phyloP scores from a whole-genome alignment of 2,888 invertebrate species.

The Eristalis intricaria region DNA sequence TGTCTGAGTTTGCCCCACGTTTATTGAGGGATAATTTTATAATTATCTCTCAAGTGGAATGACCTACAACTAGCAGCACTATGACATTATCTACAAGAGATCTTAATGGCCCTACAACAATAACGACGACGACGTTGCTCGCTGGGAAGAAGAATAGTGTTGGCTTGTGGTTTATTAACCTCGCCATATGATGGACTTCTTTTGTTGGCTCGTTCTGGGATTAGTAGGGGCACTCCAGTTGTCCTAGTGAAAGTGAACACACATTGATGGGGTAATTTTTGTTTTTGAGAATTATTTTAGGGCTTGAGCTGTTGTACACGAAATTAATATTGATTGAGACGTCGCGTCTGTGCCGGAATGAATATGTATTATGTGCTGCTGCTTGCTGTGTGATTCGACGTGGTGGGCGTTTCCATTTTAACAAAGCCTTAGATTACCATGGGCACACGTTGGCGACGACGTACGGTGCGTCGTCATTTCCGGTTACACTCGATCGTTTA shows the following conservation, averaged over 20 bases:
- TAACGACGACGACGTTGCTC: not conserved
- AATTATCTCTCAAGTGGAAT: constrained; percentile 44
- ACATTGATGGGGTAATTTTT: not conserved
- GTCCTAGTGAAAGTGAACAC: constrained; percentile 4
- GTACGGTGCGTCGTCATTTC: not conserved
- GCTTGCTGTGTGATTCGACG: not conserved
- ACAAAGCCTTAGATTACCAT: not conserved
- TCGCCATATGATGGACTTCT: constrained; percentile 7
- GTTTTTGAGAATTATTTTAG: not conserved
- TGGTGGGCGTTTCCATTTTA: not conserved
- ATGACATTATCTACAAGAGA: constrained; percentile 39
- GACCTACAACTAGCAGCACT: constrained; percentile 30
- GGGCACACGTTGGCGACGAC: not conserved
- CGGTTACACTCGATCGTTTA: not conserved
- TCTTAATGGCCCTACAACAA: constrained; percentile 22
- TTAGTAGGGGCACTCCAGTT: constrained; percentile 20
- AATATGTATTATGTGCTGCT: not conserved
- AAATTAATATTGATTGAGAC: not conserved
- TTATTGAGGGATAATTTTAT: constrained; percentile 31
- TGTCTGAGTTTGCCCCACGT: not conserved
- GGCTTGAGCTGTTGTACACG: not conserved
- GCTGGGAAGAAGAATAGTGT: not conserved
- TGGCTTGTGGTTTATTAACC: constrained; percentile 21
- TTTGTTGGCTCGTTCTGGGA: constrained; percentile 12
- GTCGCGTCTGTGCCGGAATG: not conserved